Evolutionary conservation across 2,113 vertebrate genomes (phyloP), one percentile per base, ranked within the genome.

Genomic region (Myiozetetes cayanensis): DNA sequence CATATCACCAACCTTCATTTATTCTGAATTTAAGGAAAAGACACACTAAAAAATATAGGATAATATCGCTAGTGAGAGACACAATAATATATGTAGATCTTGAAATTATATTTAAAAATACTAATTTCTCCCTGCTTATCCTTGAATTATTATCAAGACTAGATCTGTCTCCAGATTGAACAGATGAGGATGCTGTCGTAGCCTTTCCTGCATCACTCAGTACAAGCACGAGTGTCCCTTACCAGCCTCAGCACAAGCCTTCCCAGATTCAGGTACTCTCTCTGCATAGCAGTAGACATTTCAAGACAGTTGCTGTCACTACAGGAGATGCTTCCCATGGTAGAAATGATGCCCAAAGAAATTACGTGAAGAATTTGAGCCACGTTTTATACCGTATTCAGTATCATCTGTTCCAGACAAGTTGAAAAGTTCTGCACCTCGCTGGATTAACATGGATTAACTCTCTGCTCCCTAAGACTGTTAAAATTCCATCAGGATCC

Each of bases 231-330:
- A 13, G 10, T 3, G 22, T 27, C 37, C 73, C 49, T 55, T 55
- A 28, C 43, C 33, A 58, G 50, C 14, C 46, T 10, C 65, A 59
- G 55, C 4, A 0, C 0, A 0, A 70, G 49, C 33, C 41, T 27
- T 28, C 18, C 44, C 56, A 66, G 11, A 39, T 10, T 39, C 20
- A 74, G 63, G n/a, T 3, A 22, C 27, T 30, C 25, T 50, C 13
- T 24, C 46, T 17, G 18, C 58, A 18, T 23, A 62, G 76, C 33
- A 70, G 46, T 2, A 76, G 47, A n/a, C 2, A 3, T 24, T 72
- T 66, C 1, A 1, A 75, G 46, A 5, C 59, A 62, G 68, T 10
- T 9, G 33, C 23, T 80, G 0, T 13, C 43, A 71, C 6, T 28
- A 47, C 50, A 89, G 46, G 14, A 41, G 28, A 61, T 11, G 35